phyloP scores from a whole-genome alignment of 2,888 invertebrate species.

The Pterostichus madidus region DNA sequence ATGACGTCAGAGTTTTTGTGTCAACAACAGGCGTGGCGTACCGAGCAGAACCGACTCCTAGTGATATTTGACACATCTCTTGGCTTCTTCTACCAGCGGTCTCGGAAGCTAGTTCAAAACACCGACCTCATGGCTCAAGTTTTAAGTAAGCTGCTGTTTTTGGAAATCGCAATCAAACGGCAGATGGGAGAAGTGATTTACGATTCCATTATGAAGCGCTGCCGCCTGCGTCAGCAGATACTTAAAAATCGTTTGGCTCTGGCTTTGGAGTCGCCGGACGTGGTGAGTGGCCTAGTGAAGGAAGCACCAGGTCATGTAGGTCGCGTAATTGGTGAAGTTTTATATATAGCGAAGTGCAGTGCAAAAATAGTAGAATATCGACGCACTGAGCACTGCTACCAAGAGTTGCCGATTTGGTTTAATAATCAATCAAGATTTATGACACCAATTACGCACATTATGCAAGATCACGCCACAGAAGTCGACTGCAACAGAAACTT shows the following conservation, averaged over 20 bases:
- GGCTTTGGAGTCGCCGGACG: too few species aligned
- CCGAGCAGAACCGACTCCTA: constrained; percentile 46
- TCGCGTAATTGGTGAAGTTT: constrained; percentile 42
- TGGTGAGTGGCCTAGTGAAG: constrained; percentile 24
- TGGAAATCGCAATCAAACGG: constrained; percentile 43
- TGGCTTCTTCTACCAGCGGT: constrained; percentile 36
- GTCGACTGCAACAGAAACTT: constrained; percentile 44
- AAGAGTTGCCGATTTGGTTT: constrained; percentile 59
- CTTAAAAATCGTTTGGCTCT: too few species aligned
- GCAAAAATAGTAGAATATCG: constrained; percentile 45
- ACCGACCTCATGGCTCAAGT: constrained; percentile 57
- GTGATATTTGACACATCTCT: constrained; percentile 33
- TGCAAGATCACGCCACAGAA: constrained; percentile 46
- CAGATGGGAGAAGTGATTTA: constrained; percentile 52
- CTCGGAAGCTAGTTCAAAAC: constrained; percentile 35
- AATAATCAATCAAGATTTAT: constrained; percentile 46
- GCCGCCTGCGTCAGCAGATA: constrained; percentile 19
- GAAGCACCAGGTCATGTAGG: constrained; percentile 32
- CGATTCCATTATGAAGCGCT: constrained; percentile 41
- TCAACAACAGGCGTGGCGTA: constrained; percentile 47
- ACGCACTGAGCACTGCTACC: constrained; percentile 24
- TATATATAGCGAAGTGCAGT: constrained; percentile 35
- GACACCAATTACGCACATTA: constrained; percentile 54
- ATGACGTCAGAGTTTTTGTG: constrained; percentile 11
- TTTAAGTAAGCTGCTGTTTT: constrained; percentile 54